Evolutionary conservation across 2,797 vertebrate species (phyloP).

Genomic region (Odontamblyopus lacepedii): DNA sequence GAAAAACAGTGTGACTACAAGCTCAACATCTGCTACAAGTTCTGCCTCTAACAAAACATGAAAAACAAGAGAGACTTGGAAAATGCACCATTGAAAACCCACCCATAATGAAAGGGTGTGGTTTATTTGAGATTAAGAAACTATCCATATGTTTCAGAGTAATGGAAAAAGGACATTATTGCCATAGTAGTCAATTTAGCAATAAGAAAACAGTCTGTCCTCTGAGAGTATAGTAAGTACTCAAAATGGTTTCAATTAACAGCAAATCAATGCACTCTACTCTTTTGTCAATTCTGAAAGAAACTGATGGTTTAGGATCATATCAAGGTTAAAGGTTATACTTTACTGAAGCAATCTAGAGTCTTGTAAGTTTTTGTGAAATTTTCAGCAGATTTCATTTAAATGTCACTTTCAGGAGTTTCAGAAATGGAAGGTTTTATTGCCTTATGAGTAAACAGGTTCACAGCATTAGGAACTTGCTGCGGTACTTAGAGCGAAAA

Average conservation of each 20-base stretch:
- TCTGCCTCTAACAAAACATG: not conserved
- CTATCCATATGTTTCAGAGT: not conserved
- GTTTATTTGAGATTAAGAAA: not conserved
- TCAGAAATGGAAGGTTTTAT: too few species aligned
- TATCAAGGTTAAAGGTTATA: too few species aligned
- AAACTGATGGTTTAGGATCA: too few species aligned
- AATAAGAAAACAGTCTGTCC: not conserved
- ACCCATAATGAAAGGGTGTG: not conserved
- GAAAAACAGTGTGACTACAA: slow-evolving; percentile 11
- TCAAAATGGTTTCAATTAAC: not conserved
- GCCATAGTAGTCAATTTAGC: not conserved
- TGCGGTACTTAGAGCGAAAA: too few species aligned
- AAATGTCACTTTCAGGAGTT: too few species aligned
- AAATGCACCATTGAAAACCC: not conserved
- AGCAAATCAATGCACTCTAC: too few species aligned
- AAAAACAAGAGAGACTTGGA: not conserved
- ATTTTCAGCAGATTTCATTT: too few species aligned
- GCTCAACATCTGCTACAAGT: slow-evolving; percentile 2
- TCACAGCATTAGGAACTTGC: too few species aligned
- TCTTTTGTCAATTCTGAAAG: too few species aligned
- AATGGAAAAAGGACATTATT: not conserved
- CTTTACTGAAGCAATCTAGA: too few species aligned
- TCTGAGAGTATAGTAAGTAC: not conserved
- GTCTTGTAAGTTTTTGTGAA: too few species aligned
- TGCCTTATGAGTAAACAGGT: too few species aligned